Evolutionary conservation across 2,797 vertebrate species (phyloP), one percentile per base, ranked within the genome.

Genomic region (Schizopygopsis malacanthus): DNA sequence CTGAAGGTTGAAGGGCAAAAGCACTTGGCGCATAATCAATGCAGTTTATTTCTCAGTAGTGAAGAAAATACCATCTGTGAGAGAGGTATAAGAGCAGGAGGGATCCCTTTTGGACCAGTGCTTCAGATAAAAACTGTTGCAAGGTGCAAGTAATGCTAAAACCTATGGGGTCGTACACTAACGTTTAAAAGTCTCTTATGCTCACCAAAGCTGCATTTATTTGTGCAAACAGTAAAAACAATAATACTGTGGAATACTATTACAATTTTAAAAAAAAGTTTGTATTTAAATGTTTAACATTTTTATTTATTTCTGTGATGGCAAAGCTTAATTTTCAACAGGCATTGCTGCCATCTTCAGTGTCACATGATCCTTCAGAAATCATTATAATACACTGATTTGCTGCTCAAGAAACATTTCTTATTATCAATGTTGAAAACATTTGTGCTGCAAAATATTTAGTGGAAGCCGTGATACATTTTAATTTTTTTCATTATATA

Each of bases 1-100:
- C 50, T 67, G 56, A 39, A 81, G 61, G 73, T 81, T 63, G 70
- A 81, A 78, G 87, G 82, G 81, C 43, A 80, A 61, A 81, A 65
- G 50, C 76, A 28, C 63, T 78, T 82, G 82, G 77, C 56, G 67
- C 81, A 81, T 71, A 70, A 81, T 84, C 87, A 84, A 86, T 83
- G 75, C 61, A n/a, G 65, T 82, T 88, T 73, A 77, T 63, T 65
- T 82, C 43, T 41, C n/a, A 79, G 82, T 47, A n/a, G 80, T 15
- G 15, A 37, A 65, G 78, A 45, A 75, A 41, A 71, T 72, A 75
- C 63, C 71, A 76, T 65, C 75, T 67, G 43, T 37, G 63, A 76
- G 20, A 84, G 33, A 54, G 33, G 25, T 37, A 61, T 56, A 47
- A 56, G 70, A 70, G 63, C 22, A 75, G 45, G 56, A 82, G 75